A percentile compares a stretch with the other conserved stretches of the same genome.
phyloP scores from a whole-genome alignment of 1,140 invertebrate genomes.

The Macrotrachela quadricornifera region DNA sequence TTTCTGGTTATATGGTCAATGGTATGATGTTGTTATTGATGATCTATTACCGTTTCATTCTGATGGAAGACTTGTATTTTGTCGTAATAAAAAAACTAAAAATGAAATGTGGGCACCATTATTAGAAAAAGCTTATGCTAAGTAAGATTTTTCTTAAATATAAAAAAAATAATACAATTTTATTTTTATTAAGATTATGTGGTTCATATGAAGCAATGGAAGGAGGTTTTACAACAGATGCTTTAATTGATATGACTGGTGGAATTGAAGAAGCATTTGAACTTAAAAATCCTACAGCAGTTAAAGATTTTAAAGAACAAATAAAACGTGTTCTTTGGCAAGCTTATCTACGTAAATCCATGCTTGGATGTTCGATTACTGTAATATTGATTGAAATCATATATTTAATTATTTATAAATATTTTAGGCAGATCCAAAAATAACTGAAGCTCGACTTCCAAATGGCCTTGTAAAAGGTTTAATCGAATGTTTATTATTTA shows the following conservation, averaged over 20 bases:
- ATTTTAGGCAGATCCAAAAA: slow-evolving; percentile 4
- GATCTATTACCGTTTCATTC: slow-evolving; percentile 27
- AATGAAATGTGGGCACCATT: slow-evolving; percentile 35
- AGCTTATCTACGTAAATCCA: slow-evolving; percentile 53
- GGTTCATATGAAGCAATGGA: slow-evolving; percentile 23
- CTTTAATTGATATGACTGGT: slow-evolving; percentile 22
- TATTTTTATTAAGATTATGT: slow-evolving; percentile 17
- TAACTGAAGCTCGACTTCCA: slow-evolving; percentile 58
- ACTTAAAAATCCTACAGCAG: not conserved
- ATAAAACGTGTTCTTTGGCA: not conserved
- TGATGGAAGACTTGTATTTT: not conserved
- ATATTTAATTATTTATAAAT: too few species aligned
- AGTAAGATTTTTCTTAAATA: slow-evolving; percentile 25
- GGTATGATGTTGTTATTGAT: slow-evolving; percentile 32
- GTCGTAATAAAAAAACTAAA: slow-evolving; percentile 1
- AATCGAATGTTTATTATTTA: too few species aligned
- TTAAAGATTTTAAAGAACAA: slow-evolving; percentile 12
- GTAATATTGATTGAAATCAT: too few species aligned
- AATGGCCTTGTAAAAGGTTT: slow-evolving; percentile 55
- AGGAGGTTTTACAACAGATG: slow-evolving; percentile 23
- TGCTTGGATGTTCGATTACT: slow-evolving; percentile 93
- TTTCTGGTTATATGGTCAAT: slow-evolving; percentile 34
- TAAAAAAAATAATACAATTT: too few species aligned
- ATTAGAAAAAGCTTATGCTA: slow-evolving; percentile 35
- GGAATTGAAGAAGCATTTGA: slow-evolving; percentile 26